Conservation (phyloP, 2,113 vertebrate species). For the Taxidea taxus region DNA sequence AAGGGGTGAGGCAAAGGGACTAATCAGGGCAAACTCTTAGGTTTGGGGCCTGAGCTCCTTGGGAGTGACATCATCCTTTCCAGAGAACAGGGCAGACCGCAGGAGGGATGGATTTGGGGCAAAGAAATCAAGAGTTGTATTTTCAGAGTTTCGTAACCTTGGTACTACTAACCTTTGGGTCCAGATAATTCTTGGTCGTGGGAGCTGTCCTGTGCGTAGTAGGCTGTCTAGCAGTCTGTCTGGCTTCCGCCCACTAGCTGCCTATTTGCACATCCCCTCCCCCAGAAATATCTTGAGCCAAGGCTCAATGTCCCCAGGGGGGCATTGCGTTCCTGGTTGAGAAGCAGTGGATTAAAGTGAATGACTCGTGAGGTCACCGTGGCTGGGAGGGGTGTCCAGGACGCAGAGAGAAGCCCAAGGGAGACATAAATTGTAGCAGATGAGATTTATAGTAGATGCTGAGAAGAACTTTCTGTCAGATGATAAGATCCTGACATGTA, state of each 20-base stretch:
- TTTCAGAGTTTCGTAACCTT: not conserved
- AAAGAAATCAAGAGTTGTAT: not conserved
- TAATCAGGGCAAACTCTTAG: not conserved
- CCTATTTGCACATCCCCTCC: not conserved
- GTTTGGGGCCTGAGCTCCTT: not conserved
- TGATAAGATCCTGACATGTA: not conserved
- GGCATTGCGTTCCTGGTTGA: not conserved
- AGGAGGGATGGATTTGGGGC: not conserved
- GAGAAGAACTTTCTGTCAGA: not conserved
- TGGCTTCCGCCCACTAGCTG: not conserved
- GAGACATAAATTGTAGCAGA: not conserved
- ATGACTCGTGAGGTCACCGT: not conserved
- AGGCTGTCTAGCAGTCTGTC: not conserved
- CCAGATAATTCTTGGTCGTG: not conserved
- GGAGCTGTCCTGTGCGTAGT: rapidly evolving
- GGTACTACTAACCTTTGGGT: not conserved
- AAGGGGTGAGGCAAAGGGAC: not conserved
- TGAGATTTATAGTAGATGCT: not conserved
- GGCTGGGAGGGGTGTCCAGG: not conserved
- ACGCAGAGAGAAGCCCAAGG: not conserved
- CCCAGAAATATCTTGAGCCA: not conserved
- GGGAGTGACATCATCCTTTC: not conserved
- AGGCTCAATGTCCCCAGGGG: not conserved
- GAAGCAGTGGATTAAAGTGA: not conserved
- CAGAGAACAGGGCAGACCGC: not conserved